Conservation (phyloP, 2,888 invertebrate genomes). For the Brachynemurus nebulosus region DNA sequence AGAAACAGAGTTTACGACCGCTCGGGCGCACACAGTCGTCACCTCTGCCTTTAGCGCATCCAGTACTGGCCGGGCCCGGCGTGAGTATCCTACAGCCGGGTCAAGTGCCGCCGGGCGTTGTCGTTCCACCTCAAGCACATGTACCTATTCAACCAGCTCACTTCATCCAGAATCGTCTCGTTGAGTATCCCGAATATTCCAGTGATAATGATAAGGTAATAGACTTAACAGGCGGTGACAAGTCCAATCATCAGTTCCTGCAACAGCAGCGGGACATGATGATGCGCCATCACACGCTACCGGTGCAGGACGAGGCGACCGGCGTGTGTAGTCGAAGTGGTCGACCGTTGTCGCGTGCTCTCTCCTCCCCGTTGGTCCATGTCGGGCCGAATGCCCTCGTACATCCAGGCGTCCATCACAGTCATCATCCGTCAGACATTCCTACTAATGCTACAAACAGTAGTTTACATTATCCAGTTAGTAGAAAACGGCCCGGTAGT, state of each 20-base stretch:
- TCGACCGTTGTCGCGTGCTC: slow-evolving; percentile 62
- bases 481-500: slow-evolving; percentile 27
- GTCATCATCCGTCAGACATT: slow-evolving; percentile 21
- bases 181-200: slow-evolving; percentile 10
- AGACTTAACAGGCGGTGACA: slow-evolving; percentile 52
- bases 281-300: slow-evolving; percentile 44
- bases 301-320: slow-evolving; percentile 21
- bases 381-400: slow-evolving; percentile 35
- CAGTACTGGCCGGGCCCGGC: slow-evolving; percentile 47
- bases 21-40: slow-evolving; percentile 91
- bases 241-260: slow-evolving; percentile 43
- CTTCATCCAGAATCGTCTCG: slow-evolving; percentile 6
- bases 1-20: slow-evolving; percentile 56
- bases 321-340: slow-evolving; percentile 2
- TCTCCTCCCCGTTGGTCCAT: slow-evolving; percentile 75
- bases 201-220: slow-evolving; percentile 38
- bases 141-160: slow-evolving; percentile 20
- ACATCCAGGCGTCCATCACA: slow-evolving; percentile 9
- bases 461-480: slow-evolving; percentile 21
- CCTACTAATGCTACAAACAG: slow-evolving; percentile 25
- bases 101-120: neutral
- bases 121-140: slow-evolving; percentile 16
- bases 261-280: slow-evolving; percentile 51
- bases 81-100: slow-evolving; percentile 15
- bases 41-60: slow-evolving; percentile 78